Percentiles rank a stretch among this genome's conserved stretches.
Conservation (phyloP, 2,797 vertebrate species). For the Thripadectes ignobilis region DNA sequence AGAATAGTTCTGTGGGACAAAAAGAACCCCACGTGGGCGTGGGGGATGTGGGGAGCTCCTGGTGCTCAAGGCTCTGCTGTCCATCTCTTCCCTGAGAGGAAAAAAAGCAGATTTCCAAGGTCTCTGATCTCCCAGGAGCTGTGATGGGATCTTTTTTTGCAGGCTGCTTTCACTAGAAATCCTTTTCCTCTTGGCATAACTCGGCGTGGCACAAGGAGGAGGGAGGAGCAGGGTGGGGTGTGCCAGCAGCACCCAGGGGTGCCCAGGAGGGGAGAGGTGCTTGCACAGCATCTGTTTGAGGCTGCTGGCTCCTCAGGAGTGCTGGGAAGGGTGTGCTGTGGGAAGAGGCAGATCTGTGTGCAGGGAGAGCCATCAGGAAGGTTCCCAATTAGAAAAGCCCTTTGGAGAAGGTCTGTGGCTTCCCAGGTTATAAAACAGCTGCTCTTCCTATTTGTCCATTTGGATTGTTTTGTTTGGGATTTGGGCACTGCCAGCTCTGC, state of each 20-base stretch:
- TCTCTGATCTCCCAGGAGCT: background rate
- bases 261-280: background rate
- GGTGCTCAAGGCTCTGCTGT: background rate
- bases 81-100: background rate
- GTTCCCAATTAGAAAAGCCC: background rate
- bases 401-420: background rate
- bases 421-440: background rate
- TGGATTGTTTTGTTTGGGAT: background rate
- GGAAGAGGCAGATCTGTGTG: background rate
- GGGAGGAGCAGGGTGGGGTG: background rate
- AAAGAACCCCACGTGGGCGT: background rate
- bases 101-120: background rate
- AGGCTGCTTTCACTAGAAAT: background rate
- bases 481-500: background rate
- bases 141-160: background rate
- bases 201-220: background rate
- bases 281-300: background rate
- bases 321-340: fast-evolving
- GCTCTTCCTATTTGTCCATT: background rate
- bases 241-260: background rate
- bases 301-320: background rate
- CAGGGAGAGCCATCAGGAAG: background rate
- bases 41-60: background rate
- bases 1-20: background rate
- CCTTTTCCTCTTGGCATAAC: background rate